Percentiles rank a stretch among this genome's conserved stretches.
Conservation (phyloP, 2,888 invertebrate species). For the Stenoptilia bipunctidactyla region DNA sequence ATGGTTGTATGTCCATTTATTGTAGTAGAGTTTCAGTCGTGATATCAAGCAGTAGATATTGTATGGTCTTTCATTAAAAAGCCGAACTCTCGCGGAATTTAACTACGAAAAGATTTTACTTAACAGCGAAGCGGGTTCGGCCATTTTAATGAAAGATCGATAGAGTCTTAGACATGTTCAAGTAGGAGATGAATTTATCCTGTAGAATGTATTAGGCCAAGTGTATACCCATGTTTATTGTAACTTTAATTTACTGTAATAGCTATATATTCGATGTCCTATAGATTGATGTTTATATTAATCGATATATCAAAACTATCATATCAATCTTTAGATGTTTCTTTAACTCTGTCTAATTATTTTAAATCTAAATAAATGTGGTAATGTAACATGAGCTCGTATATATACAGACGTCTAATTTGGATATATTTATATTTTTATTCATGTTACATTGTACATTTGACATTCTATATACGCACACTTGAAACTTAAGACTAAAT, state of each 20-base stretch:
- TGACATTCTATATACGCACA: slow-evolving; percentile 45
- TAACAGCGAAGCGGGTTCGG: too few relatives aligned
- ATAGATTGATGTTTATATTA: slow-evolving; percentile 19
- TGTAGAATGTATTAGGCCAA: slow-evolving; percentile 22
- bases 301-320: slow-evolving; percentile 18
- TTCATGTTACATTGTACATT: slow-evolving; percentile 22
- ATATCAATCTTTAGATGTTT: slow-evolving; percentile 22
- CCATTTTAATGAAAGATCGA: too few relatives aligned
- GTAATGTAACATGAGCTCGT: too few relatives aligned
- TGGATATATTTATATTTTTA: slow-evolving; percentile 17
- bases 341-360: slow-evolving; percentile 9
- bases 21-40: slow-evolving; percentile 42
- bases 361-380: too few relatives aligned
- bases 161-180: slow-evolving; percentile 24
- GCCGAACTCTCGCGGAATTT: too few relatives aligned
- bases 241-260: slow-evolving; percentile 21
- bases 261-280: slow-evolving; percentile 18
- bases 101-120: too few relatives aligned
- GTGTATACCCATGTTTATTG: slow-evolving; percentile 24
- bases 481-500: slow-evolving; percentile 60
- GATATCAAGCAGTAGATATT: slow-evolving; percentile 28
- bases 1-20: slow-evolving; percentile 67
- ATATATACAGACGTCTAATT: too few relatives aligned
- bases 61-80: background rate
- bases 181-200: slow-evolving; percentile 47